Base-by-base conservation (phyloP, 2,888 invertebrate genomes). In the Adelphocoris suturalis region DNA sequence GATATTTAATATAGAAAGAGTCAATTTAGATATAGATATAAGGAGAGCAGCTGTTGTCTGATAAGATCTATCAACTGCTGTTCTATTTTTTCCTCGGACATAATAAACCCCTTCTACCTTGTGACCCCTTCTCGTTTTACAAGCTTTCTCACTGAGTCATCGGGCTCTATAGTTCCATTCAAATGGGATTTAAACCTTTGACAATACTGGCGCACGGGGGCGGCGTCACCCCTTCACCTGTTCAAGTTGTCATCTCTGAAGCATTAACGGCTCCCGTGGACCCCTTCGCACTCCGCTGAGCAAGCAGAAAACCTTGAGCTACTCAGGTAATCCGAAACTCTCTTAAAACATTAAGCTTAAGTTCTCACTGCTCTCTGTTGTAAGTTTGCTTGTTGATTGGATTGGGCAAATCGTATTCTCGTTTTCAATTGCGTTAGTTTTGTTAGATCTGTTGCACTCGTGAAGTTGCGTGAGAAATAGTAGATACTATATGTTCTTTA, bases 61-160 rank as follows among this genome's bases (percentile, higher is more conserved):
- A 86, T 86, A 86, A 86, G 16, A 86, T 86, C 86, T 86, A 86
- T 86, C 86, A 86, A 86, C 86, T 86, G 86, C 86, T 75, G 48
- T 61, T 61, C 86, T 86, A 86, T 86, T 86, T 86, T 75, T 68
- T 75, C 47, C 57, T n/a, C 37, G 37, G 57, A 28, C 85, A 86
- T 86, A 86, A 86, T 86, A 68, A 86, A 86, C 86, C 86, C 68
- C 86, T 86, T 86, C 48, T 82, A 82, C 82, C 82, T 82, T 48
- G 13, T 52, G 82, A 52, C 14, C 52, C 82, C 52, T 47, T 46
- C 47, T 82, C 47, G 52, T 82, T n/a, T 48, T 23, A 82, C 82
- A 52, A 46, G 82, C 23, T 48, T 78, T 78, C 78, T 78, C 78
- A 78, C 82, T 82, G 82, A 82, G 48, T 82, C 82, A 82, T 52